phyloP scores from a whole-genome alignment of 2,888 invertebrate genomes.

The Caprella mutica region DNA sequence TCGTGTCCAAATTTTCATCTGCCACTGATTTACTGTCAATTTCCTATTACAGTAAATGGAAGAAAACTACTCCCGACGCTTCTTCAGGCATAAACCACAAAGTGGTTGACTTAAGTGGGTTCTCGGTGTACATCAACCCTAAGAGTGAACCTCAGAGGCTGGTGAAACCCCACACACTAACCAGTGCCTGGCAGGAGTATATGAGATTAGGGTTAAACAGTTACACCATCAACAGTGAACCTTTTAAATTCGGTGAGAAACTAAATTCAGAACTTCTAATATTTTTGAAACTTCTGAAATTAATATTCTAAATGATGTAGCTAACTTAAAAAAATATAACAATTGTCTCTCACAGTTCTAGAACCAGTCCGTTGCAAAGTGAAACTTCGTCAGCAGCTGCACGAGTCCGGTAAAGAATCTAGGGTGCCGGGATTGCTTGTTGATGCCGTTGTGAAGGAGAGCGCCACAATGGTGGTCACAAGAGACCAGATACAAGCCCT shows the following conservation, averaged over 20 bases:
- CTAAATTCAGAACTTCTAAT: too few species aligned
- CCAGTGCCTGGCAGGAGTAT: slow-evolving; percentile 56
- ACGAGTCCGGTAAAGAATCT: slow-evolving; percentile 15
- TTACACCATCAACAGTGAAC: slow-evolving; percentile 62
- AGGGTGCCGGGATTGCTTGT: slow-evolving; percentile 29
- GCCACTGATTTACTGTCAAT: too few species aligned
- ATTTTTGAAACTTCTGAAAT: too few species aligned
- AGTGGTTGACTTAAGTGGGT: slow-evolving; percentile 60
- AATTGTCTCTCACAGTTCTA: too few species aligned
- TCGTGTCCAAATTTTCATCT: too few species aligned
- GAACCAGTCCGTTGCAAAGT: slow-evolving; percentile 30
- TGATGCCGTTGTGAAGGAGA: slow-evolving; percentile 46
- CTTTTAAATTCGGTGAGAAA: slow-evolving; percentile 67
- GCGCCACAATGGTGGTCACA: slow-evolving; percentile 55
- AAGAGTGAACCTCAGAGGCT: slow-evolving; percentile 40
- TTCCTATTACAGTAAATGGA: slow-evolving; percentile 76
- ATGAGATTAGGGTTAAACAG: slow-evolving; percentile 63
- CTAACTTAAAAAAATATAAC: too few species aligned
- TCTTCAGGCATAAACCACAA: slow-evolving; percentile 55
- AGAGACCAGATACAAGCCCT: slow-evolving; percentile 57
- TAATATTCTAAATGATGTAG: too few species aligned
- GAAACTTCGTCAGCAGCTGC: slow-evolving; percentile 28
- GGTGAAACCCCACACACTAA: slow-evolving; percentile 38
- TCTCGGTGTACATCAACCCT: slow-evolving; percentile 67
- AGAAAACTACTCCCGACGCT: slow-evolving; percentile 52